Base-by-base conservation (phyloP, 2,888 invertebrate genomes). In the Esperia sulphurella region DNA sequence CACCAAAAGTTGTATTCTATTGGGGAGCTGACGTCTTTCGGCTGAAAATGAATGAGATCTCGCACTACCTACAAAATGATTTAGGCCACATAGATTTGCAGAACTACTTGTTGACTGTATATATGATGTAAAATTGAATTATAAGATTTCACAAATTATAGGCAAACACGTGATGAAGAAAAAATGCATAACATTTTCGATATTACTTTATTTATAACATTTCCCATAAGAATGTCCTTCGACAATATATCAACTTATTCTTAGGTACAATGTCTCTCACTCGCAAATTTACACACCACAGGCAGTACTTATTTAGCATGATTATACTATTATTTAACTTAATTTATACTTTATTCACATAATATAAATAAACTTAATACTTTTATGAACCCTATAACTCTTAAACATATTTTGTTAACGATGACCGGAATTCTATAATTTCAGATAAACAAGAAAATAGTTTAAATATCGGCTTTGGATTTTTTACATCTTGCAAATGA, bases 121-220 rank as follows among this genome's bases (percentile, higher is more conserved):
- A 21, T 3, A 5, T 5, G 21, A 21, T 21, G 21, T 5, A 5
- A 21, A 21, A 21, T 21, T 21, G 21, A 21, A 21, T n/a, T 21
- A 21, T 21, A 21, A 21, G 21, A 21, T 21, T n/a, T n/a, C n/a
- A n/a, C n/a, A n/a, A n/a, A n/a, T n/a, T n/a, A n/a, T 21, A 21
- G 21, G 21, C 3, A 21, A 21, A 21, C 2, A 5, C 5, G 2
- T 39, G n/a, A 9, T 8, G 14, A 7, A 9, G 10, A 21, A 21
- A 21, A 21, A 21, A 21, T 21, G 5, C 21, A 21, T 21, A 21
- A 21, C 21, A 21, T 21, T 21, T 21, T 21, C 21, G 21, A 21
- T 21, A 39, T 39, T n/a, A n/a, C 65, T 79, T 73, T 79, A 76
- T 76, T 76, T 66, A 65, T 71, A 71, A 65, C 66, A 74, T 68